phyloP scores from a whole-genome alignment of 1,140 invertebrate genomes.

The Megalopta genalis region DNA sequence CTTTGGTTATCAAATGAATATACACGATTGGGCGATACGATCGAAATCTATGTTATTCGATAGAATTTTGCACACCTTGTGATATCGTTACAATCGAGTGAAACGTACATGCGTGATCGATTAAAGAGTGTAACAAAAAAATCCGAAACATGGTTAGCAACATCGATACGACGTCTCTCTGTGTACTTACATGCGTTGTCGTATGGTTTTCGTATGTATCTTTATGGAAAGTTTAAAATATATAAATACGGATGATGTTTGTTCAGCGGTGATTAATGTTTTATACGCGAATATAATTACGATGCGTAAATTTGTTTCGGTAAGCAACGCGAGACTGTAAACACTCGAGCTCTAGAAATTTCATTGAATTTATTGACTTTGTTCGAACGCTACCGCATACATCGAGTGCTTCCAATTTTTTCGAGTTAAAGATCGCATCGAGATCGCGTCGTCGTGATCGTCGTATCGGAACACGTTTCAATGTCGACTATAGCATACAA shows the following conservation, averaged over 20 bases:
- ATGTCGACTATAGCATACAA: too few species aligned
- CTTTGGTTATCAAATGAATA: background rate
- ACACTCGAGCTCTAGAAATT: too few species aligned
- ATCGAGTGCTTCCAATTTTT: too few species aligned
- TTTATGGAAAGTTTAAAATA: background rate
- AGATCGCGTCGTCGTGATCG: too few species aligned
- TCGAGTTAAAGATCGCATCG: too few species aligned
- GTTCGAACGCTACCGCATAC: too few species aligned
- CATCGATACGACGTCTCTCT: background rate
- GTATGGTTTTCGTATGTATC: background rate
- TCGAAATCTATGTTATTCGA: background rate
- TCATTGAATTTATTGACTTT: too few species aligned
- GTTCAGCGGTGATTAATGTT: background rate
- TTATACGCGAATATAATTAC: background rate
- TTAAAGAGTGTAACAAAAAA: background rate
- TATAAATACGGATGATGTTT: background rate
- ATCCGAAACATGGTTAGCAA: background rate
- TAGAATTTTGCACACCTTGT: background rate
- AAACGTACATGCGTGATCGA: background rate
- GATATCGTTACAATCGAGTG: background rate
- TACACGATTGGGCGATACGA: background rate
- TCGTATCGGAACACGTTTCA: too few species aligned
- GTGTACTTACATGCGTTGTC: background rate
- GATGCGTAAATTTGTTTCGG: background rate
- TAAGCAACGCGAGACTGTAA: slow-evolving; percentile 1